A percentile compares a stretch with the other conserved stretches of the same genome.
Conservation (phyloP, 2,113 vertebrate species). For the Reinhardtius hippoglossoides region DNA sequence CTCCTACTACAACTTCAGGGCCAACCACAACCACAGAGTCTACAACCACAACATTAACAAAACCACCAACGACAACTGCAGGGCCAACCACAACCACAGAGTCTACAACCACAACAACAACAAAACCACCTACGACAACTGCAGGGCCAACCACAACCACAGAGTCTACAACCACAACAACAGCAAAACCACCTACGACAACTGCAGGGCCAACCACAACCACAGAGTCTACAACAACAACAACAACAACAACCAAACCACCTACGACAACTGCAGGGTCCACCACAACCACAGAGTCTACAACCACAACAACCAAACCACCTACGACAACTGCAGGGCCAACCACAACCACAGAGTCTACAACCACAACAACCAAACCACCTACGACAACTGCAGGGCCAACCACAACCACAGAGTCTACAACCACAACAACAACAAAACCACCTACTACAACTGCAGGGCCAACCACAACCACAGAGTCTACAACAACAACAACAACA, state of each 20-base stretch:
- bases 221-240: neutral
- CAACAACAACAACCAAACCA: neutral
- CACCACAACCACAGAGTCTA: neutral
- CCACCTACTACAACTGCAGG: neutral
- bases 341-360: neutral
- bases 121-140: neutral
- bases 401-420: neutral
- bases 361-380: neutral
- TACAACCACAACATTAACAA: neutral
- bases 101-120: neutral
- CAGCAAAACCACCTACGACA: neutral
- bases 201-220: neutral
- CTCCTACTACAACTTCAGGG: neutral
- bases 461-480: neutral
- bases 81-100: neutral
- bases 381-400: neutral
- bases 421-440: too few species aligned
- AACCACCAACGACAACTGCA: neutral
- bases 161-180: rapidly evolving
- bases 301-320: neutral
- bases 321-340: rapidly evolving
- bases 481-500: neutral
- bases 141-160: neutral
- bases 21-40: neutral
- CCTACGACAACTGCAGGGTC: neutral